These are phyloP conservation scores for Lottia gigantea DNA, from an alignment of 2,888 invertebrate species.

Conservation along the genomic window DNA sequence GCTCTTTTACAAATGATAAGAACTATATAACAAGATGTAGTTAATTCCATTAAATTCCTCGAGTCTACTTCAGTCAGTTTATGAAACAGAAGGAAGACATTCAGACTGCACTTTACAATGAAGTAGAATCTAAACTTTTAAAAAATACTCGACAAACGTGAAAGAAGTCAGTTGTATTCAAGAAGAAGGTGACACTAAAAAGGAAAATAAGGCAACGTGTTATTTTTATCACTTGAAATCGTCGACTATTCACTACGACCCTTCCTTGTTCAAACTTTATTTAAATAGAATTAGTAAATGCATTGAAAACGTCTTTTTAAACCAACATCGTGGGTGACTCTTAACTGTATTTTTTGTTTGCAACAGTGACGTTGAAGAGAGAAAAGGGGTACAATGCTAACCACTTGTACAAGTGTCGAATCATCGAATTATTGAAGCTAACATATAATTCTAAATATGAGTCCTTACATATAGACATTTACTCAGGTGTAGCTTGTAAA, in stretches of 20 bases:
- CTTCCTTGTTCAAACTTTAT: not conserved
- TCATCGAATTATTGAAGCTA: slow-evolving; percentile 2
- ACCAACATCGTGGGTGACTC: slow-evolving; percentile 10
- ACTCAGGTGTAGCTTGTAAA: slow-evolving; percentile 8
- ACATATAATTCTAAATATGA: slow-evolving; percentile 8
- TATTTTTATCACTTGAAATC: not conserved
- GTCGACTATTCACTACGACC: not conserved
- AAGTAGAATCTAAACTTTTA: not conserved
- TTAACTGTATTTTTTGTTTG: not conserved
- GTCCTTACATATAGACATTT: slow-evolving; percentile 7
- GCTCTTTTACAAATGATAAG: slow-evolving; percentile 1
- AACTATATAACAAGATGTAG: slow-evolving; percentile 4
- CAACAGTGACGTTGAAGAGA: not conserved
- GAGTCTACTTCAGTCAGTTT: slow-evolving; percentile 7
- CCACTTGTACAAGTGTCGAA: slow-evolving; percentile 6
- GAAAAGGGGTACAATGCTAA: not conserved
- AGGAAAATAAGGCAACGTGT: not conserved
- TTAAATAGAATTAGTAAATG: slow-evolving; percentile 6
- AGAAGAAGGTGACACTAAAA: not conserved
- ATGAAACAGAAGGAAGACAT: not conserved
- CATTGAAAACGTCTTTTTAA: not conserved
- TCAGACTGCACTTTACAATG: not conserved
- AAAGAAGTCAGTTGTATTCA: no score
- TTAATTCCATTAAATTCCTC: slow-evolving; percentile 4
- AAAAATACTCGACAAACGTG: no score